Percentiles rank a stretch among this genome's conserved stretches.
phyloP scores from a whole-genome alignment of 1,140 invertebrate genomes.

The Pogonognathellus flavescens region DNA sequence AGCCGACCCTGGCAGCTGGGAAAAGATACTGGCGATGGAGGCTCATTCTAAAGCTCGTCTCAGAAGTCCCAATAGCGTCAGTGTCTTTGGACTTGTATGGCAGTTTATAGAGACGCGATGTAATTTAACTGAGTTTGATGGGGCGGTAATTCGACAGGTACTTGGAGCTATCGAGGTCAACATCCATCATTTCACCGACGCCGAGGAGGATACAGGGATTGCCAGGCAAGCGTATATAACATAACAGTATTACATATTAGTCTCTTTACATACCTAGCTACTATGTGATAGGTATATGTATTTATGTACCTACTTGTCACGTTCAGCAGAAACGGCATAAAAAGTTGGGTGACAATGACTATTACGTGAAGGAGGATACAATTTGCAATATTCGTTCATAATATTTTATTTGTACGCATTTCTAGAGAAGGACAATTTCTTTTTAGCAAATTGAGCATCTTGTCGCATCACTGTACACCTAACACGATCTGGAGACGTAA shows the following conservation, averaged over 20 bases:
- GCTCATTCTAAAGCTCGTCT: slow-evolving; percentile 75
- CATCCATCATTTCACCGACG: slow-evolving; percentile 43
- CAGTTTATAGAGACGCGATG: slow-evolving; percentile 76
- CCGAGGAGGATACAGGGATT: slow-evolving; percentile 68
- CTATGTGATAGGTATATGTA: no score
- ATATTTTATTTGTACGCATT: neutral
- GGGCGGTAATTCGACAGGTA: slow-evolving; percentile 76
- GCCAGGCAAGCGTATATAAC: slow-evolving; percentile 76
- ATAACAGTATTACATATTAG: no score
- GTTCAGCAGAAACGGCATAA: no score
- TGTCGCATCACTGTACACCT: slow-evolving; percentile 75
- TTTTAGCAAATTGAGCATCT: slow-evolving; percentile 72
- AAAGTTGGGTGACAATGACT: no score
- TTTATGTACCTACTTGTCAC: no score
- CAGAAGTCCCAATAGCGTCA: slow-evolving; percentile 74
- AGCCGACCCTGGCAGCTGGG: slow-evolving; percentile 75
- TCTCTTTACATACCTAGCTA: no score
- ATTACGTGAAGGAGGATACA: no score
- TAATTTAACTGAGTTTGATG: slow-evolving; percentile 72
- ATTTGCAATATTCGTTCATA: no score
- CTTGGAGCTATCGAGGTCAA: slow-evolving; percentile 68
- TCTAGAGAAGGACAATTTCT: slow-evolving; percentile 51
- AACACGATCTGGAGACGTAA: slow-evolving; percentile 73
- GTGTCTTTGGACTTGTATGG: slow-evolving; percentile 75
- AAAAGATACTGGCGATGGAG: slow-evolving; percentile 75